Evolutionary conservation across 2,888 invertebrate species (phyloP).

Genomic region (Erpobdella octoculata): DNA sequence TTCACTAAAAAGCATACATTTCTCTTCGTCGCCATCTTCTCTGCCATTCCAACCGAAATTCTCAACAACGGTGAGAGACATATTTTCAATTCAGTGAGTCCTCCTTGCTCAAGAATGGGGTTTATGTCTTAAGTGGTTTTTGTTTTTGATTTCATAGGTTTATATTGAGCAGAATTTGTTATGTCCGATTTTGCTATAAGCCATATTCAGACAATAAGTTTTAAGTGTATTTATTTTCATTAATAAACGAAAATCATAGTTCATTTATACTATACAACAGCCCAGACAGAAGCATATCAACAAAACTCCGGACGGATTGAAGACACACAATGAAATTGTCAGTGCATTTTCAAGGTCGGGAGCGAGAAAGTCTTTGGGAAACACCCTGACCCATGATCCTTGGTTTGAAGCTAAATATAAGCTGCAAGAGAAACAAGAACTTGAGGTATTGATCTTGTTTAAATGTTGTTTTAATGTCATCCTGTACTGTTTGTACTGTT

Average conservation of each 20-base stretch:
- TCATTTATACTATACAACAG: too few relatives aligned
- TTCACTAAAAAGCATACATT: too few relatives aligned
- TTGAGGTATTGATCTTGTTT: not conserved
- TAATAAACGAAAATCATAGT: too few relatives aligned
- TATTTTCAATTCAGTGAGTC: slow-evolving; percentile 23
- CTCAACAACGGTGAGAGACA: too few relatives aligned
- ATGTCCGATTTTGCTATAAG: not conserved
- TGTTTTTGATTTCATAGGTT: not conserved
- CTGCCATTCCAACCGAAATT: slow-evolving; percentile 6
- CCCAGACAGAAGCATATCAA: slow-evolving; percentile 6
- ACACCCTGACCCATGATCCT: not conserved
- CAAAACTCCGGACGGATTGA: not conserved
- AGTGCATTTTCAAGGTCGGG: not conserved
- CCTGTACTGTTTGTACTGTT: not conserved
- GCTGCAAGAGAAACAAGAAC: slow-evolving; percentile 5
- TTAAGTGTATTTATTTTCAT: too few relatives aligned
- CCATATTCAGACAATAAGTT: not conserved
- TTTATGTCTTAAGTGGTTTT: not conserved
- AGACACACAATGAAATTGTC: not conserved
- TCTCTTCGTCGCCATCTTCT: not conserved
- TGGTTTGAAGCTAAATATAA: slow-evolving; percentile 26
- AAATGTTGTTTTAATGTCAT: too few relatives aligned
- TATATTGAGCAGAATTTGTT: not conserved
- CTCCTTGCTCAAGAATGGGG: not conserved
- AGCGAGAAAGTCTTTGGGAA: slow-evolving; percentile 11